These are phyloP conservation scores for Ariopsis seemanni DNA, from an alignment of 2,113 vertebrate species.

Conservation along the genomic window DNA sequence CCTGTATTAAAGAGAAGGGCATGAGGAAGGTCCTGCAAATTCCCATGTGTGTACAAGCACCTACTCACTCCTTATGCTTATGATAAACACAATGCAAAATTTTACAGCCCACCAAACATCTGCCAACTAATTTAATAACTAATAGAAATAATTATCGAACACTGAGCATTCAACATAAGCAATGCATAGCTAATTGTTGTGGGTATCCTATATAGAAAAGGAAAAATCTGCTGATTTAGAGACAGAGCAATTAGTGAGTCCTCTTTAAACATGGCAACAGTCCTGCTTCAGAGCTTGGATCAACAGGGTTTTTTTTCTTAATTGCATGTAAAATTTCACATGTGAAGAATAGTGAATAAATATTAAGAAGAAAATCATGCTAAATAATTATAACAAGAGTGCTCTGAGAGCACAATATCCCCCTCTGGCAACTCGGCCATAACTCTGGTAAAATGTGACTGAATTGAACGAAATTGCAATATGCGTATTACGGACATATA, in stretches of 20 bases:
- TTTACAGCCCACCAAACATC: neutral
- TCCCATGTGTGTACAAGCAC: neutral
- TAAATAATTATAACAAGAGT: neutral
- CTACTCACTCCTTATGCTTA: neutral
- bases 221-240: neutral
- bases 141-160: neutral
- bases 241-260: neutral
- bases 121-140: neutral
- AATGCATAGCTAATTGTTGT: neutral
- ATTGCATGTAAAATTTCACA: neutral
- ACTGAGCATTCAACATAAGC: neutral
- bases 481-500: too few species aligned
- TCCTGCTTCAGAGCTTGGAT: neutral
- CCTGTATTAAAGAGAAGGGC: slow-evolving; percentile 68
- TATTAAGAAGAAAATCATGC: neutral
- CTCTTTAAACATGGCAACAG: neutral
- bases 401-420: too few species aligned
- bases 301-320: too few species aligned
- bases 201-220: neutral
- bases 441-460: too few species aligned
- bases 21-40: neutral
- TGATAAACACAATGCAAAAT: neutral
- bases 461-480: too few species aligned
- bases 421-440: too few species aligned
- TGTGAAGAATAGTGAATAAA: neutral